These are phyloP conservation scores for Lydus trimaculatus DNA, from an alignment of 2,888 invertebrate species.

Conservation along the genomic window DNA sequence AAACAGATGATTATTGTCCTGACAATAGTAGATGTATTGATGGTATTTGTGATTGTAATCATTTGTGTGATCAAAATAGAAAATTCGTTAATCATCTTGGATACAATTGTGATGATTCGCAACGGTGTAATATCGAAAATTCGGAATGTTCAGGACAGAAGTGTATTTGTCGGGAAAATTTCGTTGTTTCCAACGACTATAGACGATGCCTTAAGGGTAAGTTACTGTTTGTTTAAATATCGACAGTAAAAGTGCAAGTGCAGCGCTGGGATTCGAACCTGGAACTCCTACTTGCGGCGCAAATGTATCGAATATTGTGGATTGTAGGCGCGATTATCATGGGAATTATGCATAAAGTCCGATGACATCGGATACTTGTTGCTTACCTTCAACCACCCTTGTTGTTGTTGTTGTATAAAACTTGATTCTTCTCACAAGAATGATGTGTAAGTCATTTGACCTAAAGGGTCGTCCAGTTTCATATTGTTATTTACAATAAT, in stretches of 20 bases:
- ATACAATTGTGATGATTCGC: conserved; percentile 38
- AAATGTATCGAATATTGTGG: no score
- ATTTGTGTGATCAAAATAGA: conserved; percentile 28
- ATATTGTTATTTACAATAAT: background rate
- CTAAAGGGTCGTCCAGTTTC: background rate
- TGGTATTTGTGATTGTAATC: conserved; percentile 40
- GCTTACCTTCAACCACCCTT: no score
- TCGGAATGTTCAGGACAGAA: conserved; percentile 39
- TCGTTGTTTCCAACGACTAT: conserved; percentile 38
- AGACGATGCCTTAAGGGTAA: conserved; percentile 49
- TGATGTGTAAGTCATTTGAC: background rate
- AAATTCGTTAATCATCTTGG: conserved; percentile 45
- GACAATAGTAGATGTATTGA: conserved; percentile 35
- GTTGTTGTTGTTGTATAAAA: no score
- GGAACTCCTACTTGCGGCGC: no score
- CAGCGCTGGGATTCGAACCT: no score
- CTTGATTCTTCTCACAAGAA: no score
- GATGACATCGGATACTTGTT: no score
- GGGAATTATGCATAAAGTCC: no score
- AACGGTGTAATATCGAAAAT: conserved; percentile 46
- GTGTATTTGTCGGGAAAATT: conserved; percentile 44
- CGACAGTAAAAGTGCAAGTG: no score
- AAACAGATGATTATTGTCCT: conserved; percentile 36
- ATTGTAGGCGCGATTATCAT: no score
- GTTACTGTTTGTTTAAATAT: conserved; percentile 12